These are phyloP conservation scores for Guaruba guarouba DNA, from an alignment of 2,113 vertebrate species.

Conservation along the genomic window DNA sequence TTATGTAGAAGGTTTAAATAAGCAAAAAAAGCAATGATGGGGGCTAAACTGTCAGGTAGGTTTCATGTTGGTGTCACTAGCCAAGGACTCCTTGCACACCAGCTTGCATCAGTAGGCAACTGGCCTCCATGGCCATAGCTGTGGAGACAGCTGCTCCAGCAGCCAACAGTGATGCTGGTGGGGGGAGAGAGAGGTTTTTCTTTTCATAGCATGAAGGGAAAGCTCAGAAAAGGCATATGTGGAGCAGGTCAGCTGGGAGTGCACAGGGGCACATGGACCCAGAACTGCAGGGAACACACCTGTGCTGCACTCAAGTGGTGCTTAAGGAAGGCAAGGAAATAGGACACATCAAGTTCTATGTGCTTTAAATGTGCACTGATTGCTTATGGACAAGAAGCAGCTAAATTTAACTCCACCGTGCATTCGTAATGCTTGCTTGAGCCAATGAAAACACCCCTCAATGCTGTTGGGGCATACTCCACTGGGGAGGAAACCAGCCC, in stretches of 20 bases:
- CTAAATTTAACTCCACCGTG: background rate
- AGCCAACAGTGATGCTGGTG: background rate
- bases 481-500: background rate
- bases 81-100: background rate
- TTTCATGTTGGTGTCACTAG: accelerated
- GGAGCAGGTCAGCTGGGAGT: background rate
- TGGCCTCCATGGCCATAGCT: background rate
- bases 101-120: background rate
- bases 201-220: background rate
- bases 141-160: background rate
- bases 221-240: background rate
- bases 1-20: background rate
- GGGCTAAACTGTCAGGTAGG: accelerated
- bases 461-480: background rate
- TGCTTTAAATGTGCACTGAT: accelerated
- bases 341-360: background rate
- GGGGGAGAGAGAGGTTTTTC: background rate
- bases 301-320: accelerated
- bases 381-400: background rate
- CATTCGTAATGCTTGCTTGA: accelerated
- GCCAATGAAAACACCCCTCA: background rate
- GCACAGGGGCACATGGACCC: background rate
- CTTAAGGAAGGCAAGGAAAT: accelerated
- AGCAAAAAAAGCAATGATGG: background rate
- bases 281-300: accelerated